These are phyloP conservation scores for Brevimyrus niger DNA, from an alignment of 2,113 vertebrate species.

Conservation along the genomic window DNA sequence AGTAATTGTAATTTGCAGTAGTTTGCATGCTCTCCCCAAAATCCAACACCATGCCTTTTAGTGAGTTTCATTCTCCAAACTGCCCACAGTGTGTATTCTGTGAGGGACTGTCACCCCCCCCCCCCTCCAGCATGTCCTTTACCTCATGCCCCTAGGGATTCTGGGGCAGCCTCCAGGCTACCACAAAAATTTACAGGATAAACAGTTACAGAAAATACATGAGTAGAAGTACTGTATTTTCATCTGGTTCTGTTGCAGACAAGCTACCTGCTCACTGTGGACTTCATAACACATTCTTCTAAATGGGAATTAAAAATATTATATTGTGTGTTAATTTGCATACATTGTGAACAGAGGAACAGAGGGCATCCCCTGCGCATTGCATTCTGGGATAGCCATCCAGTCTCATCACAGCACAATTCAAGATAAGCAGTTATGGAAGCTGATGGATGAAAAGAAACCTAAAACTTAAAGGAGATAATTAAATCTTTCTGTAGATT, in stretches of 20 bases:
- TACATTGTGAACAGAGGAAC: not conserved
- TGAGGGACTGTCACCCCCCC: not conserved
- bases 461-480: not conserved
- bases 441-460: not conserved
- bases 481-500: not conserved
- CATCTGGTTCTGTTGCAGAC: not conserved
- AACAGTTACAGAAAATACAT: not conserved
- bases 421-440: not conserved
- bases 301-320: not conserved
- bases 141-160: not conserved
- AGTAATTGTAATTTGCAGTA: not conserved
- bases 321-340: not conserved
- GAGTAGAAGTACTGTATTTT: not conserved
- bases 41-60: not conserved
- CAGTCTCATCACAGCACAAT: not conserved
- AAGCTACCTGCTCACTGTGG: not conserved
- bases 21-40: not conserved
- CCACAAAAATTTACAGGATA: not conserved
- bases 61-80: not conserved
- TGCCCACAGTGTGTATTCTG: not conserved
- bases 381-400: not conserved
- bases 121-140: not conserved
- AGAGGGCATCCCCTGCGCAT: not conserved
- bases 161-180: not conserved
- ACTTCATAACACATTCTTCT: not conserved